Percentiles rank a stretch among this genome's conserved stretches.
These are phyloP conservation scores for Karalla daura DNA, from an alignment of 2,797 vertebrate genomes.

Conservation along the genomic window DNA sequence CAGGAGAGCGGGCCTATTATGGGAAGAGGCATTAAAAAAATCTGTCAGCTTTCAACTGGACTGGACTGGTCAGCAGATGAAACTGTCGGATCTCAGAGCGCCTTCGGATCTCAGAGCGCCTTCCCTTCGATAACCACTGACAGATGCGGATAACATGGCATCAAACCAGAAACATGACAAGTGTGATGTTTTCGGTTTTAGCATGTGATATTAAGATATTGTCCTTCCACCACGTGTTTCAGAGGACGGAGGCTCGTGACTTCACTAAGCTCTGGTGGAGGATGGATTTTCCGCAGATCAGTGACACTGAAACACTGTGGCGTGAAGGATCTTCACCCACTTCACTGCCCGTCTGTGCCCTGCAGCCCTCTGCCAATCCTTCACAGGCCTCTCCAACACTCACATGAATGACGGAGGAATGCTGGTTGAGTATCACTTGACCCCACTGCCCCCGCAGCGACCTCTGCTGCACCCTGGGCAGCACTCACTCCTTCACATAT, in stretches of 20 bases:
- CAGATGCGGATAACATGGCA: constrained; percentile 61
- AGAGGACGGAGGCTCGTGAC: neutral
- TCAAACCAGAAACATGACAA: constrained; percentile 31
- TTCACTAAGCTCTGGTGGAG: constrained; percentile 8
- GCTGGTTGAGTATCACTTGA: constrained; percentile 82
- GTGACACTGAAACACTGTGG: constrained; percentile 25
- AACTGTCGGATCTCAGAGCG: constrained; percentile 60
- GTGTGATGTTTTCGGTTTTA: constrained; percentile 23
- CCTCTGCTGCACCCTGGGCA: constrained; percentile 67
- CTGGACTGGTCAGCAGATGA: constrained; percentile 68
- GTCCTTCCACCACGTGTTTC: constrained; percentile 14
- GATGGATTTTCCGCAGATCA: constrained; percentile 1
- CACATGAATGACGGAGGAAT: constrained; percentile 69
- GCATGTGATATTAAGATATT: constrained; percentile 12
- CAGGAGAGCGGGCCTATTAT: constrained; percentile 71
- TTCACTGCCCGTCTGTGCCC: constrained; percentile 47
- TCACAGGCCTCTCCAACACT: constrained; percentile 46
- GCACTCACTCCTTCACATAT: constrained; percentile 61
- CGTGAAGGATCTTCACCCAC: constrained; percentile 39
- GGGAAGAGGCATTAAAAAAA: constrained; percentile 64
- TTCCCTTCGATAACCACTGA: constrained; percentile 65
- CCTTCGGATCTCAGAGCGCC: constrained; percentile 61
- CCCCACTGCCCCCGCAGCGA: constrained; percentile 71
- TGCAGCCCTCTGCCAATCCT: constrained; percentile 41
- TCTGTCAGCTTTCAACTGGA: constrained; percentile 67